Conservation (phyloP, 2,797 vertebrate species). For the Myotis planiceps region DNA sequence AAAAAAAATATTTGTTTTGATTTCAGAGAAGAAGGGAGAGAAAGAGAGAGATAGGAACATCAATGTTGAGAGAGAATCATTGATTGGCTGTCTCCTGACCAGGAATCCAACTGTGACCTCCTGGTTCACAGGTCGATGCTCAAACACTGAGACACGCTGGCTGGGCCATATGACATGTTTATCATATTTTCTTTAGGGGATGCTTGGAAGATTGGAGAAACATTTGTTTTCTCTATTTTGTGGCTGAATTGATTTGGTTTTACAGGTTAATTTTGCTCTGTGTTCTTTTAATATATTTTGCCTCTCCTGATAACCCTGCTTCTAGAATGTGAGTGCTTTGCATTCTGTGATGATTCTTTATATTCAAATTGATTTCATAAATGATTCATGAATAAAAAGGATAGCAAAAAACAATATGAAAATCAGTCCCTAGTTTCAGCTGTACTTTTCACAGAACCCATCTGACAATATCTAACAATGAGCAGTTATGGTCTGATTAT, state of each 20-base stretch:
- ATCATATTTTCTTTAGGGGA: not conserved
- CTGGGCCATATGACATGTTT: not conserved
- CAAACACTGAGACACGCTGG: too few species aligned
- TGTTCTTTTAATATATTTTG: not conserved
- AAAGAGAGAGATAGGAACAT: too few species aligned
- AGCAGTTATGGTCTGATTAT: not conserved
- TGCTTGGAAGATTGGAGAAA: not conserved
- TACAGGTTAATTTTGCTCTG: conserved; percentile 32
- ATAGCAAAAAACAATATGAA: not conserved
- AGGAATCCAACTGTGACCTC: too few species aligned
- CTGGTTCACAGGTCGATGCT: too few species aligned
- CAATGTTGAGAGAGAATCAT: too few species aligned
- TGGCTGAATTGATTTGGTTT: conserved; percentile 48
- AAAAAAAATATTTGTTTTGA: too few species aligned
- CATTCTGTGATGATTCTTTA: conserved; percentile 25
- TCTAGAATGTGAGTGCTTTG: not conserved
- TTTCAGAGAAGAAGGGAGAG: too few species aligned
- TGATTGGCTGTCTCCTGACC: too few species aligned
- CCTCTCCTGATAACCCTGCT: not conserved
- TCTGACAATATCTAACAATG: not conserved
- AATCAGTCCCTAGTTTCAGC: not conserved
- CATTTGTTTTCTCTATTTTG: not conserved
- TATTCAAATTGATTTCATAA: not conserved
- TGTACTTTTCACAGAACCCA: not conserved
- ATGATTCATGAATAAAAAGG: not conserved